Evolutionary conservation across 2,888 invertebrate genomes (phyloP).

Genomic region (Harpalus rubripes): DNA sequence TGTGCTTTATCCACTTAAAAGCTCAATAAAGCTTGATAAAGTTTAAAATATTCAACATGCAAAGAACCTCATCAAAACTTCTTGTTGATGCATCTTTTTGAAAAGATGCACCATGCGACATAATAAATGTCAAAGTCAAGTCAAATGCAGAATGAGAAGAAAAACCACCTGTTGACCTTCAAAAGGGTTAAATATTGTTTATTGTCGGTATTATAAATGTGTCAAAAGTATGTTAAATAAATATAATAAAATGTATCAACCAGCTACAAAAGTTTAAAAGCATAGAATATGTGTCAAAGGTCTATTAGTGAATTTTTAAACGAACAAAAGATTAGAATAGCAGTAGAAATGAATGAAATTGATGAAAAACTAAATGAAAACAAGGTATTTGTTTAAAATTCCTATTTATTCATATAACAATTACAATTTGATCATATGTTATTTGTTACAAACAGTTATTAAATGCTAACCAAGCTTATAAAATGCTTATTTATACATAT

Average conservation of each 20-base stretch:
- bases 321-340: not conserved
- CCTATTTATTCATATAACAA: not conserved
- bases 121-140: too few species aligned
- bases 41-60: too few species aligned
- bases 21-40: too few species aligned
- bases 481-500: not conserved
- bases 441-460: not conserved
- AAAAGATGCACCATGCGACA: too few species aligned
- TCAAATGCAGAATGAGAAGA: too few species aligned
- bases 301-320: not conserved
- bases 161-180: too few species aligned
- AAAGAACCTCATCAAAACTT: too few species aligned
- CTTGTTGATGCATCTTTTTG: too few species aligned
- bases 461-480: not conserved
- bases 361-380: not conserved
- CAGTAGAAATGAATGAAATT: not conserved
- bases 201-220: constrained; percentile 55
- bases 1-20: too few species aligned
- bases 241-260: not conserved
- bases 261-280: not conserved
- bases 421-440: not conserved
- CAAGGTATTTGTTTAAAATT: not conserved
- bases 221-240: not conserved
- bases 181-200: constrained; percentile 10
- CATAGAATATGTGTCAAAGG: not conserved